A percentile compares a stretch with the other conserved stretches of the same genome.
phyloP scores from a whole-genome alignment of 2,797 vertebrate species.

The Silurus aristotelis region DNA sequence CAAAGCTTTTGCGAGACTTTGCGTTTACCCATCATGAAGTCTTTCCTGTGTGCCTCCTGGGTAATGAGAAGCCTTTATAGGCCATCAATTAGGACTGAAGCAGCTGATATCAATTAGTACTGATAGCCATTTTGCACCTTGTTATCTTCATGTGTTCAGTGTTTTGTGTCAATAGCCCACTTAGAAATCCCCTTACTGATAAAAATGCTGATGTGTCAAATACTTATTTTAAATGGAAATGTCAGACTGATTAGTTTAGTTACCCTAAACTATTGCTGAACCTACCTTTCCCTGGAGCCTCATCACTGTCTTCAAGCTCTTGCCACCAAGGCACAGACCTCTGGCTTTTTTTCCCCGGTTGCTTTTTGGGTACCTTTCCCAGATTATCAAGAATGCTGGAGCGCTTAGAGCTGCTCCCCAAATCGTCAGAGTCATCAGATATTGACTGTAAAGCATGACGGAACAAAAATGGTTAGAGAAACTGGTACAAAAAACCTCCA shows the following conservation, averaged over 20 bases:
- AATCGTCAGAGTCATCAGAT: slow-evolving; percentile 91
- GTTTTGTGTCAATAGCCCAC: too few species aligned
- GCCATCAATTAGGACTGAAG: too few species aligned
- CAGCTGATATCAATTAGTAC: too few species aligned
- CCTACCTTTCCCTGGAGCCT: slow-evolving; percentile 60
- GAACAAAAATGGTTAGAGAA: not conserved
- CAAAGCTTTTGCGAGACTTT: too few species aligned
- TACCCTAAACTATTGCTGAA: not conserved
- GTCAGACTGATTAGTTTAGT: not conserved
- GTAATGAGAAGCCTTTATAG: too few species aligned
- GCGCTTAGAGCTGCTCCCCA: slow-evolving; percentile 69
- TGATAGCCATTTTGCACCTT: too few species aligned
- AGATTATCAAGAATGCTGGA: slow-evolving; percentile 66
- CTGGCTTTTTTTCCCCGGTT: slow-evolving; percentile 67
- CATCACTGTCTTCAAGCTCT: slow-evolving; percentile 73
- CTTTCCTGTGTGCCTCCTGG: too few species aligned
- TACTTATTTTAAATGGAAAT: not conserved
- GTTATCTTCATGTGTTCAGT: too few species aligned
- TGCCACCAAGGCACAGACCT: slow-evolving; percentile 65
- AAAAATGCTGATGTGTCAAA: too few species aligned
- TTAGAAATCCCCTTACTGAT: too few species aligned
- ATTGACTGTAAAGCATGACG: slow-evolving; percentile 38
- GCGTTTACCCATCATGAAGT: too few species aligned
- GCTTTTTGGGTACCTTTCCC: slow-evolving; percentile 64
- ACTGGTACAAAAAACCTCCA: not conserved